Percentiles rank a stretch among this genome's conserved stretches.
These are phyloP conservation scores for Xiphophorus maculatus DNA, from an alignment of 2,113 vertebrate genomes.

Conservation along the genomic window DNA sequence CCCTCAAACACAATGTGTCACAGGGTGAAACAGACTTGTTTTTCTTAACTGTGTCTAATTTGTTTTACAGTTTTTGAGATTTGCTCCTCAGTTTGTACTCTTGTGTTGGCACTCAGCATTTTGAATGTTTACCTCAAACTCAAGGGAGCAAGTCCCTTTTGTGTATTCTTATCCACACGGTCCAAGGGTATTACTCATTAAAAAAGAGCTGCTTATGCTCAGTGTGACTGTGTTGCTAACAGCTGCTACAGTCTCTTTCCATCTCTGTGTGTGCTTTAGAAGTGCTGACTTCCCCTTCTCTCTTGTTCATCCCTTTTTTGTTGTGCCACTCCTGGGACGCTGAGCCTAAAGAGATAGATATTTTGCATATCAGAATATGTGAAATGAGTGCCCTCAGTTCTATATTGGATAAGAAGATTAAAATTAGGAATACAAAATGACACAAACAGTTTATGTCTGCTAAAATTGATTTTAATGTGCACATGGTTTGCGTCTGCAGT, in stretches of 20 bases:
- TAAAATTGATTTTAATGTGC: neutral
- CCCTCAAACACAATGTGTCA: slow-evolving; percentile 6
- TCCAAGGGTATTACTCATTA: slow-evolving; percentile 61
- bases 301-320: slow-evolving; percentile 42
- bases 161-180: slow-evolving; percentile 41
- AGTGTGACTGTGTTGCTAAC: slow-evolving; percentile 50
- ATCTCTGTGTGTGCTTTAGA: slow-evolving; percentile 20
- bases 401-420: slow-evolving; percentile 48
- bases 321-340: slow-evolving; percentile 51
- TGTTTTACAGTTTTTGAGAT: slow-evolving; percentile 54
- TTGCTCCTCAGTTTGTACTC: slow-evolving; percentile 50
- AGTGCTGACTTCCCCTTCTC: slow-evolving; percentile 46
- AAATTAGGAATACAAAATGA: slow-evolving; percentile 41
- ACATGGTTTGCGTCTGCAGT: neutral
- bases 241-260: slow-evolving; percentile 58
- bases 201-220: slow-evolving; percentile 61
- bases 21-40: slow-evolving; percentile 19
- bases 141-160: slow-evolving; percentile 40
- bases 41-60: slow-evolving; percentile 47
- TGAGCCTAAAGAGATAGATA: slow-evolving; percentile 65
- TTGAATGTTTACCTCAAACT: slow-evolving; percentile 48
- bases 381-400: slow-evolving; percentile 61
- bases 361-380: slow-evolving; percentile 60
- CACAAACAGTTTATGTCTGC: slow-evolving; percentile 1
- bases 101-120: slow-evolving; percentile 51